These are phyloP conservation scores for Xenotilapia longispinis DNA, from an alignment of 2,113 vertebrate species.

Conservation along the genomic window DNA sequence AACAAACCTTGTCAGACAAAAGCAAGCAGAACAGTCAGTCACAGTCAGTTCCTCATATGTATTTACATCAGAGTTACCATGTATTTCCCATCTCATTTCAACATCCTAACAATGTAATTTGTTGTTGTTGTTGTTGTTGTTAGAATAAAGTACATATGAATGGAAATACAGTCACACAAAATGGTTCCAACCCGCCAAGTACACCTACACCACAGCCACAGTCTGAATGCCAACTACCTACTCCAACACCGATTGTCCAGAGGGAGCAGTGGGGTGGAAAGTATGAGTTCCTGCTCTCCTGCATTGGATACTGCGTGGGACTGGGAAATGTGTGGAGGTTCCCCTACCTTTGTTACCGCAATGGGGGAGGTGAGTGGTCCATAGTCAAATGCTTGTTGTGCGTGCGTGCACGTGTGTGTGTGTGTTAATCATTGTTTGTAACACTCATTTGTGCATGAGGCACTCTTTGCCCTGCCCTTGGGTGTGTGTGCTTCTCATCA, in stretches of 20 bases:
- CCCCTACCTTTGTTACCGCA: constrained; percentile 81
- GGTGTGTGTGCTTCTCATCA: constrained; percentile 1
- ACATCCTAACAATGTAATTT: background rate
- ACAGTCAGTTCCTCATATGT: background rate
- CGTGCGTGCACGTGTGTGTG: background rate
- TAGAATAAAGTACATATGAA: constrained; percentile 56
- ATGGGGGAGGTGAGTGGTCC: constrained; percentile 76
- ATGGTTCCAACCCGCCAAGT: background rate
- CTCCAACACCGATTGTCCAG: background rate
- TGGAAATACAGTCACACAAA: constrained; percentile 5
- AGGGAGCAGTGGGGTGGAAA: constrained; percentile 76
- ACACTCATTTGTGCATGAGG: background rate
- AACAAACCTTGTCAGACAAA: background rate
- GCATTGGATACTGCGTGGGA: constrained; percentile 79
- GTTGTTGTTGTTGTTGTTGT: background rate
- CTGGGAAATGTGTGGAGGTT: constrained; percentile 81
- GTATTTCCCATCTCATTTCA: background rate
- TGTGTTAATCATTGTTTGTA: background rate
- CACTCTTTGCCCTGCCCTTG: background rate
- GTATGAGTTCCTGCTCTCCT: constrained; percentile 80
- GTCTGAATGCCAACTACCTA: background rate
- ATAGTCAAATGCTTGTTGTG: background rate
- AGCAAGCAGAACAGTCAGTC: background rate
- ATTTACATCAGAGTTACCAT: background rate
- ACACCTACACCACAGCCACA: background rate